phyloP scores from a whole-genome alignment of 2,888 invertebrate genomes.

The Heliconius aoede region DNA sequence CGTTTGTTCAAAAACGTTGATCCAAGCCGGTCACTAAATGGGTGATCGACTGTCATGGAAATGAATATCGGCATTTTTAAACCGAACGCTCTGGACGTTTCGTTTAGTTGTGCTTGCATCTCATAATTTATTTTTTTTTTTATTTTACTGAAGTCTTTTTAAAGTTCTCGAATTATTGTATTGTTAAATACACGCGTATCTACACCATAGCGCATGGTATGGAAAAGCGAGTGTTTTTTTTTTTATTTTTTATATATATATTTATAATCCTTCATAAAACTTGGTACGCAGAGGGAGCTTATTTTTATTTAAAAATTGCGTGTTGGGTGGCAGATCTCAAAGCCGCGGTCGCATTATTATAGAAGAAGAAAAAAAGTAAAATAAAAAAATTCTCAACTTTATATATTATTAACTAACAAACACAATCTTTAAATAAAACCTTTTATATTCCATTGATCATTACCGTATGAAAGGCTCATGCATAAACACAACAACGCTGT shows the following conservation, averaged over 20 bases:
- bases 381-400: background rate
- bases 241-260: too few relatives aligned
- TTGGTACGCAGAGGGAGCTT: background rate
- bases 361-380: background rate
- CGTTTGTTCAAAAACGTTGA: slow-evolving; percentile 33
- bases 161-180: too few relatives aligned
- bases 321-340: too few relatives aligned
- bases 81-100: slow-evolving; percentile 17
- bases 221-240: too few relatives aligned
- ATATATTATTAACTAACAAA: background rate
- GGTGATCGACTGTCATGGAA: slow-evolving; percentile 38
- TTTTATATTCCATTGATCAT: slow-evolving; percentile 27
- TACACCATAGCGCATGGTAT: too few relatives aligned
- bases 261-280: too few relatives aligned
- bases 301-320: background rate
- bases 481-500: slow-evolving; percentile 16
- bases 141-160: background rate
- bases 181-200: too few relatives aligned
- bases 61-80: slow-evolving; percentile 34
- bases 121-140: slow-evolving; percentile 1
- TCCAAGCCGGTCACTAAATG: slow-evolving; percentile 29
- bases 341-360: background rate
- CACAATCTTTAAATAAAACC: background rate
- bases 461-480: slow-evolving; percentile 22
- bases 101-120: background rate